These are phyloP conservation scores for Digitonthophagus gazella DNA, from an alignment of 2,888 invertebrate species.

Conservation along the genomic window DNA sequence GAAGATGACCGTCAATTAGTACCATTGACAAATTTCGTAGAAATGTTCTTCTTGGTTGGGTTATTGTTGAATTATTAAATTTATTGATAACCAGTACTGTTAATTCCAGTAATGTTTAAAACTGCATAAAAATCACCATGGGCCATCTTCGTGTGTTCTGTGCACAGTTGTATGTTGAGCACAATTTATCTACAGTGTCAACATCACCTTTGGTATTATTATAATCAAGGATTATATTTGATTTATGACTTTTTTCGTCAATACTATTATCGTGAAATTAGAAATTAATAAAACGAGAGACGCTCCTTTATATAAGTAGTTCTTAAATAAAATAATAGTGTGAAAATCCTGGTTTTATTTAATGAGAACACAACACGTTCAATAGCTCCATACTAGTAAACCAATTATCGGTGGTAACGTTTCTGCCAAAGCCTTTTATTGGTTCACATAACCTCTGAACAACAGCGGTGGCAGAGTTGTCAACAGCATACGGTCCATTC, in stretches of 20 bases:
- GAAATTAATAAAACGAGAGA: constrained; percentile 20
- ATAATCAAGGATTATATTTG: constrained; percentile 20
- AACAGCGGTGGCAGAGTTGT: constrained; percentile 10
- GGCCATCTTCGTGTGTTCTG: constrained; percentile 22
- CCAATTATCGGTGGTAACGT: constrained; percentile 24
- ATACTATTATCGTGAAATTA: constrained; percentile 17
- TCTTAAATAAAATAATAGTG: no score
- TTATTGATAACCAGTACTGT: constrained; percentile 9
- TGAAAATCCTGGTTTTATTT: no score
- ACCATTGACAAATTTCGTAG: no score
- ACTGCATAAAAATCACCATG: constrained; percentile 23
- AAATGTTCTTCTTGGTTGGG: no score
- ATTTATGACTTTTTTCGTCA: constrained; percentile 19
- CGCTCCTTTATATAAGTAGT: no score
- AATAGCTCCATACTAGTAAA: no score
- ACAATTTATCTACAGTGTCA: constrained; percentile 19
- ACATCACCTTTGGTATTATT: constrained; percentile 18
- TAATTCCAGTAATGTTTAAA: constrained; percentile 18
- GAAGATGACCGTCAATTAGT: no score
- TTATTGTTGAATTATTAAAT: no score
- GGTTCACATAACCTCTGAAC: constrained; percentile 13
- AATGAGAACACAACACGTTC: no score
- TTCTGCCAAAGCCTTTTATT: constrained; percentile 19
- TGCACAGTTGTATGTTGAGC: no score
- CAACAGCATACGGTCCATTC: constrained; percentile 14